These are phyloP conservation scores for Falco berigora DNA, from an alignment of 2,797 vertebrate species.

Conservation along the genomic window DNA sequence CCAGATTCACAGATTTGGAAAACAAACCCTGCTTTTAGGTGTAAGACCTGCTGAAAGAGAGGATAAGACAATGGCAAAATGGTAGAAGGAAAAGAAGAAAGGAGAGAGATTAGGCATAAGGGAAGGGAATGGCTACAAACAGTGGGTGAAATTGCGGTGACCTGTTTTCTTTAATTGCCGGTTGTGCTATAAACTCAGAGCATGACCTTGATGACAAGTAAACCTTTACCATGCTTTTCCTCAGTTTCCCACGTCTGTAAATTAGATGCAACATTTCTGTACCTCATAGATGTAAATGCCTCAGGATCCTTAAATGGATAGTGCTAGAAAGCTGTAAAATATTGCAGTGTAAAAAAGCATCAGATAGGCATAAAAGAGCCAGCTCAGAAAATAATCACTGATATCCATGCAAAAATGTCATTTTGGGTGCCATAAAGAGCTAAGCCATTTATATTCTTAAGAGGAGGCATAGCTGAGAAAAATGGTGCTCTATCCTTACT, in stretches of 20 bases:
- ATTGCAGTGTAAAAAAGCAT: not conserved
- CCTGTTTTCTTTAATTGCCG: not conserved
- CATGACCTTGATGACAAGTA: not conserved
- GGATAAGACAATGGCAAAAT: not conserved
- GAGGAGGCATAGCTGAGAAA: not conserved
- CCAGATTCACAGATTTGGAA: not conserved
- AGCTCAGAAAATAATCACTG: not conserved
- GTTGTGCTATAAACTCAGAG: not conserved
- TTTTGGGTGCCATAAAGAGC: not conserved
- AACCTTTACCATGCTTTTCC: not conserved
- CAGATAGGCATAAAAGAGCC: not conserved
- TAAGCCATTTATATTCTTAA: not conserved
- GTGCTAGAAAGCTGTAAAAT: not conserved
- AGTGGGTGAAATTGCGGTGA: not conserved
- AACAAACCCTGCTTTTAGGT: not conserved
- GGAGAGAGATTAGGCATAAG: not conserved
- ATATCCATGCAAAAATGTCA: not conserved
- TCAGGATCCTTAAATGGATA: not conserved
- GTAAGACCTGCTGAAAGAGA: not conserved
- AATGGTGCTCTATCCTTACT: not conserved
- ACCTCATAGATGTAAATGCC: not conserved
- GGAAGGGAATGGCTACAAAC: not conserved
- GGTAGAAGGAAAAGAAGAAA: not conserved
- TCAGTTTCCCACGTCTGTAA: not conserved
- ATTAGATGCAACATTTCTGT: not conserved